Base-by-base conservation (phyloP, 2,797 vertebrate species). In the Nyctalus aviator region DNA sequence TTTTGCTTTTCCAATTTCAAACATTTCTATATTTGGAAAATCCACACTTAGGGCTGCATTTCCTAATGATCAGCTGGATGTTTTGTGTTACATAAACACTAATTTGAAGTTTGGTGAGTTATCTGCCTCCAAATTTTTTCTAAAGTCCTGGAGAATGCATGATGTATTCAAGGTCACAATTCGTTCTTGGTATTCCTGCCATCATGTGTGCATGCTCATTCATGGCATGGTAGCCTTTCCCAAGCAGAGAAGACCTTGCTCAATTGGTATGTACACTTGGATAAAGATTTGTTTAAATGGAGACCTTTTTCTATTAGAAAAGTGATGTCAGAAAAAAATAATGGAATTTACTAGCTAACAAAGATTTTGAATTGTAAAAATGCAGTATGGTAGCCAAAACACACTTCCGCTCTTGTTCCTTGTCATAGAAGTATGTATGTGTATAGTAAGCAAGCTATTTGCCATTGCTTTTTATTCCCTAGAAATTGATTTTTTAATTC, bases 361-460 rank as follows among this genome's bases (percentile, higher is more conserved):
- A 92, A 71, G 30, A 84, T 83, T 85, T 35, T 81, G 35, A 68
- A 88, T 92, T 96, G 25, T 82, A 81, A 96, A 94, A 95, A 91
- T 79, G 30, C 48, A 90, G 55, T 85, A 27, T 20, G 85, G 81
- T 85, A 25, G 87, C 92, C 91, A 96, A 94, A 96, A 93, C 50
- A 78, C 27, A 93, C 50, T 92, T 95, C 30, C 37, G 73, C 37
- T 92, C 68, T 84, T 96, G 25, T 84, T 91, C 76, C 32, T 91
- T 57, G 35, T 59, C 86, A 76, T 81, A 94, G 50, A 96, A 96
- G 8, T 77, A 90, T 68, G 82, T 69, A 85, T 53, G 79, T 83
- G 48, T 71, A 27, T 94, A 94, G 90, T 90, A 96, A 96, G 91
- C 95, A 84, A 88, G 41, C 69, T 81, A 53, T 83, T 97, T 93